A percentile compares a stretch with the other conserved stretches of the same genome.
Evolutionary conservation across 2,888 invertebrate species (phyloP).

Genomic region (Lasioglossum morio): DNA sequence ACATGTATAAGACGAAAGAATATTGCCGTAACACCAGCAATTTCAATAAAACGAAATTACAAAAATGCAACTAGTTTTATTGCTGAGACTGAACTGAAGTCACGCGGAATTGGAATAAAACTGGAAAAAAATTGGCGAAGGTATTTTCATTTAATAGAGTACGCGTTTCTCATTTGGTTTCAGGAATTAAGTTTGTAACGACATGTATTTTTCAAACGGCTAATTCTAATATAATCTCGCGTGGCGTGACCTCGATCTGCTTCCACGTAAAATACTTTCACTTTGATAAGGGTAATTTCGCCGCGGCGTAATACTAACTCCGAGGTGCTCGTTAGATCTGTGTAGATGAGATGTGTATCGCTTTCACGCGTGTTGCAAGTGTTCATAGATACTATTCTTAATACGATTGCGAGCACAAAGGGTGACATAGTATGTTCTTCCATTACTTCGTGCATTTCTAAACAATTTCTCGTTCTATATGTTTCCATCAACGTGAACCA

Average conservation of each 20-base stretch:
- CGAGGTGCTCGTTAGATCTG: constrained; percentile 31
- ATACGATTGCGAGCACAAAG: neutral
- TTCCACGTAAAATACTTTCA: constrained; percentile 25
- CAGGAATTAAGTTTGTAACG: constrained; percentile 4
- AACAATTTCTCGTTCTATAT: too few relatives aligned
- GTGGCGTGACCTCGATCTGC: constrained; percentile 10
- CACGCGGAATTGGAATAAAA: neutral
- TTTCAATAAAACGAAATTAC: neutral
- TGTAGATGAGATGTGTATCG: constrained; percentile 29
- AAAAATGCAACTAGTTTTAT: neutral
- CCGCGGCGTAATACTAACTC: constrained; percentile 24
- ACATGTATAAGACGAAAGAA: neutral
- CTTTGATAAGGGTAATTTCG: constrained; percentile 38
- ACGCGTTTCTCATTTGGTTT: neutral
- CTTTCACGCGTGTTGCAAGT: constrained; percentile 22
- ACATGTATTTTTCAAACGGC: neutral
- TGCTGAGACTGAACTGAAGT: neutral
- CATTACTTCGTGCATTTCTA: neutral
- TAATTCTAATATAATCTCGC: constrained; percentile 11
- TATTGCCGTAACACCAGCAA: neutral
- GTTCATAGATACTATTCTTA: constrained; percentile 20
- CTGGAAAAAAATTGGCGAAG: neutral
- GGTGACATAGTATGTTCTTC: neutral
- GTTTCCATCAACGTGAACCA: neutral
- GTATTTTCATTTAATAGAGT: neutral